Percentiles rank a stretch among this genome's conserved stretches.
These are phyloP conservation scores for Spisula solida DNA, from an alignment of 2,888 invertebrate genomes.

Conservation along the genomic window DNA sequence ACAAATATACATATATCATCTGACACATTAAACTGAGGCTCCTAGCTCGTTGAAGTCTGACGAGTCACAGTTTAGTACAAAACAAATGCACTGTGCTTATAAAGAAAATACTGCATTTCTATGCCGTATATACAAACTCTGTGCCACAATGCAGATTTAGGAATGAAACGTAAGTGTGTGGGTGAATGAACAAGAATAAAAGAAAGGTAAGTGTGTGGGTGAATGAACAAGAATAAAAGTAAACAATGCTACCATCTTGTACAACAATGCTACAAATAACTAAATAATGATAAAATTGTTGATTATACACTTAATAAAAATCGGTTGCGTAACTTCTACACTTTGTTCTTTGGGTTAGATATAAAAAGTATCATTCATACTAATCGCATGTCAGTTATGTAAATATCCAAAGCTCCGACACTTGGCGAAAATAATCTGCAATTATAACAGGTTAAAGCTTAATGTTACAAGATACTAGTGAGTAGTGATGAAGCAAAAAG, in stretches of 20 bases:
- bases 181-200: not conserved
- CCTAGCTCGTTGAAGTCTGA: too few relatives aligned
- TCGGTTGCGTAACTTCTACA: constrained; percentile 44
- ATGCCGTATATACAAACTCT: constrained; percentile 7
- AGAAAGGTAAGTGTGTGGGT: not conserved
- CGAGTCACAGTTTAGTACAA: too few relatives aligned
- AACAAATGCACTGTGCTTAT: constrained; percentile 25
- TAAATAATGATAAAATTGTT: constrained; percentile 4
- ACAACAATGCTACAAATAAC: constrained; percentile 1
- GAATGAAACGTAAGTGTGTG: constrained; percentile 9
- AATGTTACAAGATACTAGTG: not conserved
- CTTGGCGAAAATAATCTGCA: not conserved
- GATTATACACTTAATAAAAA: constrained; percentile 33
- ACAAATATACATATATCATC: constrained; percentile 13
- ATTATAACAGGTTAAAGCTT: not conserved
- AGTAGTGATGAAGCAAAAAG: constrained; percentile 37
- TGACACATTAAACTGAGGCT: too few relatives aligned
- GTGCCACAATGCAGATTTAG: not conserved
- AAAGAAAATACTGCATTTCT: not conserved
- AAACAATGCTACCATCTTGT: not conserved
- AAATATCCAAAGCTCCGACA: constrained; percentile 1
- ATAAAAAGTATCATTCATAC: constrained; percentile 15
- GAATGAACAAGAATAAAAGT: not conserved
- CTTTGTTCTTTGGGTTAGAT: constrained; percentile 48
- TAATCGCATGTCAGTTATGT: constrained; percentile 2